Base-by-base conservation (phyloP, 2,888 invertebrate species). In the Morpho achilles region DNA sequence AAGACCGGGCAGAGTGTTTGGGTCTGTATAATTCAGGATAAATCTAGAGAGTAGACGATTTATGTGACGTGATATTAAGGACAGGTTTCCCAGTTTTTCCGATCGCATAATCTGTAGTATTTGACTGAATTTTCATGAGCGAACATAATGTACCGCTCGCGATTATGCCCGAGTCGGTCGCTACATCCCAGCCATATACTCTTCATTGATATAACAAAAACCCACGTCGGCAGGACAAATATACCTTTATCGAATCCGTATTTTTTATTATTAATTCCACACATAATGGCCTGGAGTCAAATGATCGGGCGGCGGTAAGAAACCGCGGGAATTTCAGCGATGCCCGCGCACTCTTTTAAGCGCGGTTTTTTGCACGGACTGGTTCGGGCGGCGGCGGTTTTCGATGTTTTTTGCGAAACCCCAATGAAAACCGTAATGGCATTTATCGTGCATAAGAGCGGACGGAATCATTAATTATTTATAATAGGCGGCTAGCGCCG, bases 361-460 rank as follows among this genome's bases (percentile, higher is more conserved):
- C 65, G 61, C 58, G 61, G 32, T 67, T 88, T 88, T 87, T 88
- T 84, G 76, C 65, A 57, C 65, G 73, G 77, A 76, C 81, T 74
- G 78, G 80, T 80, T 85, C 80, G 80, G 79, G 69, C 81, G 81
- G 77, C 84, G 81, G 80, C 82, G 71, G 80, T 77, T 84, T 80
- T 82, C 80, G 79, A 73, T 67, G 75, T 86, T 87, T 89, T 89
- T 89, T 88, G 79, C 80, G 75, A 74, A 79, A 73, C 77, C 76
- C 77, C 82, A 80, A 87, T 87, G 88, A 89, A 89, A 89, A 89
- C 88, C 87, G 84, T 89, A 89, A 89, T 88, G 87, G 89, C 89
- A 89, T 89, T 89, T 88, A 87, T 88, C 84, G 87, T 88, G 87
- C 88, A 88, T 89, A 88, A 87, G 82, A 86, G 87, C 80, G 76